phyloP scores from a whole-genome alignment of 2,797 vertebrate genomes.

The Tympanoctomys barrerae region DNA sequence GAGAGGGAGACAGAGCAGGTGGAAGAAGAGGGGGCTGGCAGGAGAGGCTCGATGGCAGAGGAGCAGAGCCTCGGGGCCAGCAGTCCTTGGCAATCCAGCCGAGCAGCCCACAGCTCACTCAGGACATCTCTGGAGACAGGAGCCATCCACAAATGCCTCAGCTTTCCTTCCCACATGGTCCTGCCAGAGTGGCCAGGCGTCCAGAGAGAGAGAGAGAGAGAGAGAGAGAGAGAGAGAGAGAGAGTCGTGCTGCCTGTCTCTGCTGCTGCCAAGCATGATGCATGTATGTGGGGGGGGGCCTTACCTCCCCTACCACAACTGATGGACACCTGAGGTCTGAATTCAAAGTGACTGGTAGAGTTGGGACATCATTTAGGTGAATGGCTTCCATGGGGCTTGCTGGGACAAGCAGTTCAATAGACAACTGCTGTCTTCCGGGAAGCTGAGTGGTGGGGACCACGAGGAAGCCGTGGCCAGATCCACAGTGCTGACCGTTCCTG shows the following conservation, averaged over 20 bases:
- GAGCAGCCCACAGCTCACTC: not conserved
- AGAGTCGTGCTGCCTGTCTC: too few relatives aligned
- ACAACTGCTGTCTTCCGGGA: too few relatives aligned
- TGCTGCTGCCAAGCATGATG: too few relatives aligned
- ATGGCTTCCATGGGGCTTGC: rapidly evolving
- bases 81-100: not conserved
- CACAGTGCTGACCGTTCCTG: not conserved
- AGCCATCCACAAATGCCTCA: not conserved
- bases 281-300: too few relatives aligned
- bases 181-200: not conserved
- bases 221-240: too few relatives aligned
- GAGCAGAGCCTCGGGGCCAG: not conserved
- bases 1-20: too few relatives aligned
- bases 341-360: too few relatives aligned
- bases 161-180: not conserved
- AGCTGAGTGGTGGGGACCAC: not conserved
- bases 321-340: too few relatives aligned
- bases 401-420: not conserved
- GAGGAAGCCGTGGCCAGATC: not conserved
- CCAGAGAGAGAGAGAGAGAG: too few relatives aligned
- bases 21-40: not conserved
- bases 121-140: rapidly evolving
- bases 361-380: too few relatives aligned
- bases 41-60: not conserved
- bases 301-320: too few relatives aligned